Evolutionary conservation across 2,797 vertebrate species (phyloP), one percentile per base, ranked within the genome.

Genomic region (Xerus rutilus): DNA sequence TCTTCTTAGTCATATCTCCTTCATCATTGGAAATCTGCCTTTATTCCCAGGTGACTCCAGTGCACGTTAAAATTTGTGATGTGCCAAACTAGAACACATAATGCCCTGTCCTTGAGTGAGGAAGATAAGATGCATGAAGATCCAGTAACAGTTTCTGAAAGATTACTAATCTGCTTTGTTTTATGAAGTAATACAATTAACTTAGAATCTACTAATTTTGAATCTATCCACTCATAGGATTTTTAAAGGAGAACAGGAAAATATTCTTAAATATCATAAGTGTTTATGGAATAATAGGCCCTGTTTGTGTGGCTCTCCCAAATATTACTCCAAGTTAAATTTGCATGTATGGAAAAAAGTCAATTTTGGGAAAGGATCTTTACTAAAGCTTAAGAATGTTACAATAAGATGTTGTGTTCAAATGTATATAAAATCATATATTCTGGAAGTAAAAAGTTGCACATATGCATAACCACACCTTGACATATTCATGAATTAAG

Each of bases 401-500:
- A 0, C 10, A 83, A 0, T 32, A 2, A 78, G 11, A 17, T 73
- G 7, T 76, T 87, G 74, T 74, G 84, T 65, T 94, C 9, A 91
- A 65, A 1, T 72, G 5, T 35, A 64, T 39, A 21, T 70, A 62
- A 73, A 74, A 76, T 64, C 21, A 91, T 35, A 2, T 9, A 78
- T 73, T 77, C 49, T 57, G 1, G n/a, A 74, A 91, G 47, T 43
- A 70, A 91, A 93, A 72, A 81, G 35, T 47, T 47, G 21, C 28
- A 84, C n/a, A 47, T 23, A 7, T 2, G 39, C 4, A 1, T 45
- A 52, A 30, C 0, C 9, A n/a, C 0, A 45, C 3, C 11, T 59
- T 85, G 81, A 47, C 65, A 30, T 79, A 86, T 70, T 88, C 54
- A 54, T 49, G 3, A 77, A 59, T 64, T 94, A 74, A 62, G 62